Evolutionary conservation across 2,797 vertebrate species (phyloP).

Genomic region (Dendrocincla fuliginosa): DNA sequence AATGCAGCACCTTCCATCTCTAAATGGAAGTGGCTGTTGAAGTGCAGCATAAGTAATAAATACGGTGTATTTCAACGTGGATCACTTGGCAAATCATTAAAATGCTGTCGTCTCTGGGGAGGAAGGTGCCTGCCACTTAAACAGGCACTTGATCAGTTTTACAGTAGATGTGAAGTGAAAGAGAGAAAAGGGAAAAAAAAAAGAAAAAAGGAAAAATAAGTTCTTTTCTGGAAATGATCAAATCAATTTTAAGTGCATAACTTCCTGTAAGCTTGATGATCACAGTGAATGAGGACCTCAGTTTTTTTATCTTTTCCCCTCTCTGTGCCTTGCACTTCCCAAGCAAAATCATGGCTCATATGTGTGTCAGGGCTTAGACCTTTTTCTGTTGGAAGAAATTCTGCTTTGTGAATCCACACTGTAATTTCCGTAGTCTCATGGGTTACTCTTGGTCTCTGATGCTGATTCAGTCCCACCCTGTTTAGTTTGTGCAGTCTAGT

Average conservation of each 20-base stretch:
- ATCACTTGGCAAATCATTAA: conserved; percentile 53
- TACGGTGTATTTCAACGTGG: background rate
- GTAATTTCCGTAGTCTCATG: background rate
- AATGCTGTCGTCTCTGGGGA: conserved; percentile 26
- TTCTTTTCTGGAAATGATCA: background rate
- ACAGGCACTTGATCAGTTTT: background rate
- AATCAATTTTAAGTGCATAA: background rate
- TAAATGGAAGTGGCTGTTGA: conserved; percentile 52
- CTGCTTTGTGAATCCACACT: background rate
- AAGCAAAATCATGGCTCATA: fast-evolving
- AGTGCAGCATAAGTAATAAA: conserved; percentile 49
- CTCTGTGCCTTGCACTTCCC: background rate
- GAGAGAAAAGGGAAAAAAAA: background rate
- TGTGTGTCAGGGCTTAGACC: background rate
- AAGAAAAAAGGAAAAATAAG: background rate
- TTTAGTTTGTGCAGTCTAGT: background rate
- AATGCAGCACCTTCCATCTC: background rate
- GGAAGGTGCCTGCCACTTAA: conserved; percentile 2
- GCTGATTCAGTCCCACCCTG: background rate
- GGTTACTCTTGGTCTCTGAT: background rate
- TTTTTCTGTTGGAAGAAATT: background rate
- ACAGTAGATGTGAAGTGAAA: background rate
- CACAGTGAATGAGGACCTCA: background rate
- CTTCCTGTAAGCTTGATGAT: background rate
- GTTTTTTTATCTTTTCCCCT: background rate